phyloP scores from a whole-genome alignment of 2,113 vertebrate species.

The Platichthys flesus region DNA sequence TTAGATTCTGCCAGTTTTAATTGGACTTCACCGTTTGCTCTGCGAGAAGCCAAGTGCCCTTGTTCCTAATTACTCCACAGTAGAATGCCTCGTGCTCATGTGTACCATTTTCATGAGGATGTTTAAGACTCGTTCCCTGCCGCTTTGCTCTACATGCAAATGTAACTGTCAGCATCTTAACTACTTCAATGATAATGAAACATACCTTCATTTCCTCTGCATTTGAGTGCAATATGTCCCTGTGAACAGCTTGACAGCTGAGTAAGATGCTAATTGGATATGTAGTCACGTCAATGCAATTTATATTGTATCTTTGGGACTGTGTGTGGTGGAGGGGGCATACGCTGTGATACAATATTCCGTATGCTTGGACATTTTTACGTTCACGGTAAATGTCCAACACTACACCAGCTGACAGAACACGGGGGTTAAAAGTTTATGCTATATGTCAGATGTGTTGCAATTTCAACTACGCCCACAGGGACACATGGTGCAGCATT shows the following conservation, averaged over 20 bases:
- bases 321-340: background rate
- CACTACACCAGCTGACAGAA: background rate
- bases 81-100: background rate
- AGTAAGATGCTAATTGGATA: conserved; percentile 17
- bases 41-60: background rate
- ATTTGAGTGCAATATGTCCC: conserved; percentile 29
- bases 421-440: conserved; percentile 30
- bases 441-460: conserved; percentile 4
- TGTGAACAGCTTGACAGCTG: conserved; percentile 19
- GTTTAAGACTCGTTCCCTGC: background rate
- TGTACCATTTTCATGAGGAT: background rate
- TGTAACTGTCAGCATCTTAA: background rate
- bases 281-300: background rate
- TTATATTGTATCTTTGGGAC: conserved; percentile 1
- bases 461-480: conserved; percentile 1
- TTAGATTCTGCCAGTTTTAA: too few relatives aligned
- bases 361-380: conserved; percentile 7
- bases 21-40: background rate
- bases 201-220: conserved; percentile 6
- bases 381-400: conserved; percentile 8
- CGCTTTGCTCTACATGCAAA: background rate
- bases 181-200: background rate
- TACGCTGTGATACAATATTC: background rate
- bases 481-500: conserved; percentile 25
- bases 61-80: background rate